These are phyloP conservation scores for Chrysomela aeneicollis DNA, from an alignment of 2,888 invertebrate genomes.

Conservation along the genomic window DNA sequence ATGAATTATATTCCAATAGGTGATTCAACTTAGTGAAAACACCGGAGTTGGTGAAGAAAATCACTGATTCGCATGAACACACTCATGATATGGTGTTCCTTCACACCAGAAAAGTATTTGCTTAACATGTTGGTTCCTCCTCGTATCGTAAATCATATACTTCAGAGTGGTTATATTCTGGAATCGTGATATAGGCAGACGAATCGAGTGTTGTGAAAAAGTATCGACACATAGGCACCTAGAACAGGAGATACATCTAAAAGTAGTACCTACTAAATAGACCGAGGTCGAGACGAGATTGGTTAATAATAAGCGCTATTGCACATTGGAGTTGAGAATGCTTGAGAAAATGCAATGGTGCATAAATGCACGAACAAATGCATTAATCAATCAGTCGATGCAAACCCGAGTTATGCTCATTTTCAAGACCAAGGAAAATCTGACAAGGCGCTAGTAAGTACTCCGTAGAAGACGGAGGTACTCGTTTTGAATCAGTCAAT, in stretches of 20 bases:
- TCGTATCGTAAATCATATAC: too few species aligned
- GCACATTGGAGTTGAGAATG: slow-evolving; percentile 17
- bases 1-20: too few species aligned
- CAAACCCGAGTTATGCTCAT: background rate
- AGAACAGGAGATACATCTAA: slow-evolving; percentile 10
- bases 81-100: too few species aligned
- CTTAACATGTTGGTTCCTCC: too few species aligned
- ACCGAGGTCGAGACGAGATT: slow-evolving; percentile 33
- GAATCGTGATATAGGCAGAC: background rate
- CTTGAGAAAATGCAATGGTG: slow-evolving; percentile 27
- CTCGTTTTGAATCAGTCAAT: too few species aligned
- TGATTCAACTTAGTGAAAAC: too few species aligned
- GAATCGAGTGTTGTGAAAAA: background rate
- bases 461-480: too few species aligned
- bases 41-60: too few species aligned
- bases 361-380: slow-evolving; percentile 10
- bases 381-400: slow-evolving; percentile 10
- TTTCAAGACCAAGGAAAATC: too few species aligned
- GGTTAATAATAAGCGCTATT: slow-evolving; percentile 26
- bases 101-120: too few species aligned
- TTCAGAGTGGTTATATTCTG: background rate
- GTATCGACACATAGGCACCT: slow-evolving; percentile 20
- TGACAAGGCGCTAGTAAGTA: too few species aligned
- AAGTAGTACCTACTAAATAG: slow-evolving; percentile 32
- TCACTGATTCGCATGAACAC: too few species aligned